Evolutionary conservation across 2,113 vertebrate genomes (phyloP), one percentile per base, ranked within the genome.

Genomic region (Dascyllus trimaculatus): DNA sequence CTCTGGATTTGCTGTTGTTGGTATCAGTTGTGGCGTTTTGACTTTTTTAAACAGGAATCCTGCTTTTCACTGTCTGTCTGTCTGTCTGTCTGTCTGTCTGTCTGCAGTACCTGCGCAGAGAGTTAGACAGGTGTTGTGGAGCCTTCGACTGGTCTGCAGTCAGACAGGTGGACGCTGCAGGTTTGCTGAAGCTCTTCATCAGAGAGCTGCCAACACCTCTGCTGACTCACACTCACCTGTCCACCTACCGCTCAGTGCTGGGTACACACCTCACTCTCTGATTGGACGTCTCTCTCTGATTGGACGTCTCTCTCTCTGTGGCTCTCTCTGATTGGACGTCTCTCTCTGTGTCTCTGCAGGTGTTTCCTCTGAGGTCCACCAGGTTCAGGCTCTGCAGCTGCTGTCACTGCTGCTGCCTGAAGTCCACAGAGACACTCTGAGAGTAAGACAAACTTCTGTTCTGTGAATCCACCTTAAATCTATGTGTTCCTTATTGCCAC

Each of bases 101-200:
- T 80, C 24, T 67, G 2, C 83, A 99, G 98, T 95, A 93, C 81
- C 95, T 98, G 67, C 96, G 95, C 11, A 95, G 96, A 90, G 97
- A 99, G 88, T 82, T 99, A 78, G 98, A 99, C 86, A 68, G 93
- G 77, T 96, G 89, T 95, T 95, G 86, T 93, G 96, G 35, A 85
- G 95, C 19, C 95, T 97, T 99, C 74, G 96, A 97, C 86, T 99
- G 98, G 98, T 95, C 98, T 71, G 91, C 95, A 78, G 95, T 99
- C 49, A 96, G 96, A 75, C 97, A 96, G 58, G 96, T 97, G 25
- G 98, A 99, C 22, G 98, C 97, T 15, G 96, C 97, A 0, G 96
- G 97, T 21, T 93, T 99, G 88, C 85, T 99, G 74, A 99, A 99
- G 91, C 96, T 98, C 67, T 99, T 98, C 84, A 97, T 99, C 91